These are phyloP conservation scores for Operophtera brumata DNA, from an alignment of 2,888 invertebrate species.

Conservation along the genomic window DNA sequence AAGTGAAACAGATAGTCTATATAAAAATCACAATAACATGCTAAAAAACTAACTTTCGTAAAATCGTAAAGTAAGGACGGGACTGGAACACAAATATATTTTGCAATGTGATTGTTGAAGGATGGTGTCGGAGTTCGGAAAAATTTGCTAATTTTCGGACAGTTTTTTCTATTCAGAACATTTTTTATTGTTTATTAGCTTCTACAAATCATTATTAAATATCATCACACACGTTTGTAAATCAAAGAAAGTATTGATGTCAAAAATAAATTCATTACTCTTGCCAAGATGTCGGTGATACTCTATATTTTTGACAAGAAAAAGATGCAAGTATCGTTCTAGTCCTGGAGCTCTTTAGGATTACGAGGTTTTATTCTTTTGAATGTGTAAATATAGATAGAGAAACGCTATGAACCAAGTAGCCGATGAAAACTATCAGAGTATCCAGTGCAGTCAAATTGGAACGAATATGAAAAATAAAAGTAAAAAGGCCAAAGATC, in stretches of 20 bases:
- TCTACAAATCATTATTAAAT: slow-evolving; percentile 32
- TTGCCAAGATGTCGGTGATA: slow-evolving; percentile 76
- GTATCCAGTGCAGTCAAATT: slow-evolving; percentile 69
- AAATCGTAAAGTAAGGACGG: slow-evolving; percentile 32
- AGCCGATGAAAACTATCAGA: slow-evolving; percentile 66
- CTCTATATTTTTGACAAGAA: slow-evolving; percentile 73
- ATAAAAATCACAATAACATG: slow-evolving; percentile 4
- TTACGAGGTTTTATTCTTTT: slow-evolving; percentile 62
- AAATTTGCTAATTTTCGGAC: slow-evolving; percentile 60
- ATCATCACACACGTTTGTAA: slow-evolving; percentile 37
- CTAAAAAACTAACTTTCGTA: slow-evolving; percentile 6
- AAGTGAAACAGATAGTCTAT: not conserved
- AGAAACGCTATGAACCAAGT: slow-evolving; percentile 68
- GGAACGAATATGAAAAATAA: slow-evolving; percentile 68
- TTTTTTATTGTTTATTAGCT: slow-evolving; percentile 4
- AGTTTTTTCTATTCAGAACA: slow-evolving; percentile 30
- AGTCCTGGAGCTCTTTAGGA: slow-evolving; percentile 55
- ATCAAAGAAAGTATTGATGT: slow-evolving; percentile 43
- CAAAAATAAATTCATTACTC: slow-evolving; percentile 55
- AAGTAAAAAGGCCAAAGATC: slow-evolving; percentile 77
- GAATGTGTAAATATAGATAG: slow-evolving; percentile 76
- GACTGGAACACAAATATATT: slow-evolving; percentile 49
- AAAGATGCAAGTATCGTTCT: slow-evolving; percentile 65
- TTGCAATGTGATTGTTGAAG: slow-evolving; percentile 73
- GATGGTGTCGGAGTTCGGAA: slow-evolving; percentile 53